phyloP scores from a whole-genome alignment of 2,797 vertebrate genomes.

The Gymnodraco acuticeps region DNA sequence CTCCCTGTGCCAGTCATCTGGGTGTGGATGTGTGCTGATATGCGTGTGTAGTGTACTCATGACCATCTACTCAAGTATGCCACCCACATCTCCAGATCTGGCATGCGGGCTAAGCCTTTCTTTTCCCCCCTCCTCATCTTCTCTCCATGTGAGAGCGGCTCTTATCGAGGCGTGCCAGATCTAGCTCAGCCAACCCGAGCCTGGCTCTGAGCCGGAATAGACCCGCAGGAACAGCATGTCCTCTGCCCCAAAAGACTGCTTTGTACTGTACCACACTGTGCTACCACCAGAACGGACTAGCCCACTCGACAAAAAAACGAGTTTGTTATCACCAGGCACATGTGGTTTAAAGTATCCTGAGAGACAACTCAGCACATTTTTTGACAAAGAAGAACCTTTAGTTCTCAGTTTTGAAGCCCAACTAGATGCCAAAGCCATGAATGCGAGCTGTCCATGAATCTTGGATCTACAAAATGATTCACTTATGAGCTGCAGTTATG shows the following conservation, averaged over 20 bases:
- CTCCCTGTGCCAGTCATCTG: slow-evolving; percentile 32
- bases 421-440: slow-evolving; percentile 49
- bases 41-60: slow-evolving; percentile 1
- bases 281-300: background rate
- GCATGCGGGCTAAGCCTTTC: slow-evolving; percentile 29
- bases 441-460: slow-evolving; percentile 32
- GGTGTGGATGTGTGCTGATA: slow-evolving; percentile 21
- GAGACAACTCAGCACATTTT: background rate
- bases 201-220: slow-evolving; percentile 50
- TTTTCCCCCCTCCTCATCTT: slow-evolving; percentile 36
- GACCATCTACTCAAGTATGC: slow-evolving; percentile 24
- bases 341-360: slow-evolving; percentile 21
- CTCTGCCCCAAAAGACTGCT: slow-evolving; percentile 41
- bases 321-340: slow-evolving; percentile 8
- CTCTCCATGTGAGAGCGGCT: slow-evolving; percentile 38
- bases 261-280: slow-evolving; percentile 3
- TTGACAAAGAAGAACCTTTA: slow-evolving; percentile 2
- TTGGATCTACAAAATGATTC: slow-evolving; percentile 45
- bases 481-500: slow-evolving; percentile 66
- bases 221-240: slow-evolving; percentile 53
- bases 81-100: slow-evolving; percentile 32
- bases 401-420: slow-evolving; percentile 32
- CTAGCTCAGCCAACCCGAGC: slow-evolving; percentile 21
- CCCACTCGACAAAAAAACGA: background rate
- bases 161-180: slow-evolving; percentile 51